Evolutionary conservation across 2,888 invertebrate genomes (phyloP).

Genomic region (Alsophila aescularia): DNA sequence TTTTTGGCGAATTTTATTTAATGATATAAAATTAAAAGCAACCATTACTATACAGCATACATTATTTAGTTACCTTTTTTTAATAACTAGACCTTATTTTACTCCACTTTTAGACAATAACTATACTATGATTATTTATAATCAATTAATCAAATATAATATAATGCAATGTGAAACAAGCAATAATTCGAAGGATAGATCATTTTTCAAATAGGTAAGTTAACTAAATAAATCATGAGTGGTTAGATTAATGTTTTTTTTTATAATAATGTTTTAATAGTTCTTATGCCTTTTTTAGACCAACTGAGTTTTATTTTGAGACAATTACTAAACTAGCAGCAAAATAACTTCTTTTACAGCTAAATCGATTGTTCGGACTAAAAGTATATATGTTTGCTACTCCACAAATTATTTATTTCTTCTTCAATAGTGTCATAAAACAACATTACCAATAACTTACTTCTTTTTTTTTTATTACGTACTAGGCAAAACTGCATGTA

Average conservation of each 20-base stretch:
- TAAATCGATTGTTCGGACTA: too few relatives aligned
- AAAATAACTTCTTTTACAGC: too few relatives aligned
- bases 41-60: constrained; percentile 80
- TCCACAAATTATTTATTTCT: too few relatives aligned
- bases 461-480: too few relatives aligned
- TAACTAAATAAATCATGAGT: neutral
- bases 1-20: constrained; percentile 56
- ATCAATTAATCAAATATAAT: constrained; percentile 39
- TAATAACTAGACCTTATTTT: constrained; percentile 61
- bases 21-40: constrained; percentile 82
- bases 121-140: constrained; percentile 27
- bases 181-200: constrained; percentile 47
- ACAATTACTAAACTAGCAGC: too few relatives aligned
- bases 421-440: too few relatives aligned
- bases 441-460: too few relatives aligned
- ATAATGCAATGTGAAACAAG: constrained; percentile 42
- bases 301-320: neutral
- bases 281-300: neutral
- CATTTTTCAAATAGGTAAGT: constrained; percentile 24
- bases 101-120: constrained; percentile 31
- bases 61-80: constrained; percentile 64
- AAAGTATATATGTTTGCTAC: too few relatives aligned
- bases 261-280: neutral
- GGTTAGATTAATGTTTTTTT: too few relatives aligned
- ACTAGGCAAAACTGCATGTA: too few relatives aligned